phyloP scores from a whole-genome alignment of 2,888 invertebrate genomes.

The Alsophila aescularia region DNA sequence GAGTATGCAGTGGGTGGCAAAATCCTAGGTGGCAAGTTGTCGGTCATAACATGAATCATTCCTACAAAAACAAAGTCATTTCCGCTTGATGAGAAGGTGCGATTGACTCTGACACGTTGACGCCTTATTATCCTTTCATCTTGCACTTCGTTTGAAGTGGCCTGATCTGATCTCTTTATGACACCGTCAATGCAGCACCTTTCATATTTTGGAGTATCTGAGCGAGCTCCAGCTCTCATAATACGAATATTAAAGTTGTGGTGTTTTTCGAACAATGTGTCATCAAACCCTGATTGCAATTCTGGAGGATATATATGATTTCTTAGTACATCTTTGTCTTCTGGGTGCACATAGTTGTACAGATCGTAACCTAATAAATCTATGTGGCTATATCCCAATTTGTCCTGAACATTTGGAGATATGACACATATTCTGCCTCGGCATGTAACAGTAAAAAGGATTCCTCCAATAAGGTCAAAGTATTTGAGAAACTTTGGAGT shows the following conservation, averaged over 20 bases:
- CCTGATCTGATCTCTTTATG: conserved; percentile 84
- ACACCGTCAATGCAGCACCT: conserved; percentile 88
- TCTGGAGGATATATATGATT: conserved; percentile 87
- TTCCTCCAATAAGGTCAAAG: conserved; percentile 89
- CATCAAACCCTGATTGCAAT: conserved; percentile 65
- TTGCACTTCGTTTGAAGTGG: conserved; percentile 78
- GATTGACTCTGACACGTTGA: conserved; percentile 81
- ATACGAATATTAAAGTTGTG: conserved; percentile 85
- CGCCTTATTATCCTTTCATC: conserved; percentile 79
- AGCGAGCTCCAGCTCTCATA: conserved; percentile 88
- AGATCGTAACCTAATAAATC: conserved; percentile 96
- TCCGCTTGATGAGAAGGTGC: conserved; percentile 82
- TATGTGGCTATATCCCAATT: conserved; percentile 93
- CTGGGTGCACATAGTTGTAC: conserved; percentile 91
- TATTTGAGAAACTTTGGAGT: conserved; percentile 85
- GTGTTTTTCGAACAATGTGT: conserved; percentile 71
- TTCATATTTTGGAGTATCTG: conserved; percentile 89
- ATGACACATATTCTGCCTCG: conserved; percentile 93
- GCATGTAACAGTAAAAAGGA: conserved; percentile 91
- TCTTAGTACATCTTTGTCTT: conserved; percentile 91
- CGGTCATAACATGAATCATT: conserved; percentile 87
- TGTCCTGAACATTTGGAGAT: conserved; percentile 92
- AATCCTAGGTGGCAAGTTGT: conserved; percentile 82
- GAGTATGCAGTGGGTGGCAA: conserved; percentile 88
- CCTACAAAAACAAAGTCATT: conserved; percentile 89